These are phyloP conservation scores for Propithecus coquereli DNA, from an alignment of 2,113 vertebrate genomes.

Conservation along the genomic window DNA sequence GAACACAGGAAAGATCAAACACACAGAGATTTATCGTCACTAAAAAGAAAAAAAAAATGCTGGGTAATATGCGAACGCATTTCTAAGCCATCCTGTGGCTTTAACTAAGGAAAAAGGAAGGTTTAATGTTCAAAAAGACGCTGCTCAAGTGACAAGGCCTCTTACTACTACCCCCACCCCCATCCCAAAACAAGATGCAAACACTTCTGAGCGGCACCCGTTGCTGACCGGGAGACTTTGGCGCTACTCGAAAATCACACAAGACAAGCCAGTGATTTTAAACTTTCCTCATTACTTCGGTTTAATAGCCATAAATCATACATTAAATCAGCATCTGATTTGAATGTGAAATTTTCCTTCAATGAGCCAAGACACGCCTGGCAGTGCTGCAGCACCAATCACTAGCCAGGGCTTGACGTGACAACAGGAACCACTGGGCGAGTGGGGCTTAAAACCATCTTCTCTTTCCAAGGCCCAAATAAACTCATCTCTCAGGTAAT, in stretches of 20 bases:
- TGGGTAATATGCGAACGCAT: conserved; percentile 46
- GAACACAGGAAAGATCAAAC: conserved; percentile 76
- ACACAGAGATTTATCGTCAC: conserved; percentile 65
- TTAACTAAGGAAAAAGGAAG: conserved; percentile 64
- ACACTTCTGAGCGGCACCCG: background rate
- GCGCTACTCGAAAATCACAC: conserved; percentile 42
- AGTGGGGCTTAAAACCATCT: background rate
- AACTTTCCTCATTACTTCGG: conserved; percentile 41
- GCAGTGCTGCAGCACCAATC: fast-evolving
- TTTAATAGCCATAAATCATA: conserved; percentile 49
- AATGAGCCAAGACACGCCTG: conserved; percentile 2
- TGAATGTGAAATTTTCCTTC: conserved; percentile 45
- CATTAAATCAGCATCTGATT: conserved; percentile 17
- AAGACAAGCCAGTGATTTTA: conserved; percentile 43
- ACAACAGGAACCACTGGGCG: background rate
- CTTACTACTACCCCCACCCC: conserved; percentile 25
- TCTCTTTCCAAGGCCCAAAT: conserved; percentile 28
- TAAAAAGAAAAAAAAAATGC: conserved; percentile 70
- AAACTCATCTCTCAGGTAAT: conserved; percentile 45
- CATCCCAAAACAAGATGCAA: conserved; percentile 39
- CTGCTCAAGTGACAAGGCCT: conserved; percentile 47
- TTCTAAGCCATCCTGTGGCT: conserved; percentile 53
- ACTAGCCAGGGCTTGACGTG: background rate
- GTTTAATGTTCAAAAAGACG: conserved; percentile 56
- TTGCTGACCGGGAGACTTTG: background rate